Conservation (phyloP, 2,113 vertebrate species). For the Podarcis cretensis region DNA sequence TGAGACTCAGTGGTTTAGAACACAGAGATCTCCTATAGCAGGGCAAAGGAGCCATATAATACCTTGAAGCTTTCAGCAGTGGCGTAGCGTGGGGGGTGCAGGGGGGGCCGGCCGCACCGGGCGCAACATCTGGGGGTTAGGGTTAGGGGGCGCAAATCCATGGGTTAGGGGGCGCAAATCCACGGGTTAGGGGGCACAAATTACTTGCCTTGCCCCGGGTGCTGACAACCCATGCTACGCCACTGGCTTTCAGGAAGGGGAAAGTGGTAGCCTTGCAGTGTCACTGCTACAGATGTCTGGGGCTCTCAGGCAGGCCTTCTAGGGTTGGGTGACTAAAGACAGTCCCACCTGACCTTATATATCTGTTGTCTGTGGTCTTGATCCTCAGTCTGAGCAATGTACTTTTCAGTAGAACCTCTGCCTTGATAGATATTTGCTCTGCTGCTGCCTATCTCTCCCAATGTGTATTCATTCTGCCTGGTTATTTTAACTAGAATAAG, state of each 20-base stretch:
- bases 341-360: neutral
- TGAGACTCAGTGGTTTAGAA: too few species aligned
- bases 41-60: neutral
- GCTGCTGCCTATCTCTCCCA: neutral
- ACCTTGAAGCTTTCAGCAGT: neutral
- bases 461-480: slow-evolving; percentile 13
- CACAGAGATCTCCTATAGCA: neutral
- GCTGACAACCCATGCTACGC: too few species aligned
- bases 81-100: too few species aligned
- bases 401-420: neutral
- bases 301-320: neutral
- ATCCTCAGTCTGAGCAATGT: neutral
- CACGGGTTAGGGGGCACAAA: too few species aligned
- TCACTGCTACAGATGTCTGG: neutral
- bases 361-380: neutral
- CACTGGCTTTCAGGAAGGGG: neutral
- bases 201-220: too few species aligned
- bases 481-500: slow-evolving; percentile 13
- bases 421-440: slow-evolving; percentile 3
- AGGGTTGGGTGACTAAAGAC: neutral
- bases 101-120: too few species aligned
- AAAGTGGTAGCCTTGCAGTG: neutral
- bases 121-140: too few species aligned
- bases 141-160: too few species aligned
- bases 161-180: too few species aligned